phyloP scores from a whole-genome alignment of 2,797 vertebrate genomes.

The Chromobotia macracanthus region DNA sequence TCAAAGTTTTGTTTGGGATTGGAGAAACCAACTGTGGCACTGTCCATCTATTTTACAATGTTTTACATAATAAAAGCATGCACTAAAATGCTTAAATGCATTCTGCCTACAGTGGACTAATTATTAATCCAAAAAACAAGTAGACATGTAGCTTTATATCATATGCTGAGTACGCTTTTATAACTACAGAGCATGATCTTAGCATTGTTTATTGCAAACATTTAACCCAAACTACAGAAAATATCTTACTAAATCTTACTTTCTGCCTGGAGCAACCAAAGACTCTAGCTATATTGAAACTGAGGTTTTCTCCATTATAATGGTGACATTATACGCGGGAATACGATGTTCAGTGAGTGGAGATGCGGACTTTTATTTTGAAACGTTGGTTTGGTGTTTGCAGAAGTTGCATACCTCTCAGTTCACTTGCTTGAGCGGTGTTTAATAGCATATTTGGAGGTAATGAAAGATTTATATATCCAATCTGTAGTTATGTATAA shows the following conservation, averaged over 20 bases:
- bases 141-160: too few relatives aligned
- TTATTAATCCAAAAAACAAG: too few relatives aligned
- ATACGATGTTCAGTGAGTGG: not conserved
- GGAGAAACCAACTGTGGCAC: too few relatives aligned
- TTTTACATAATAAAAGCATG: too few relatives aligned
- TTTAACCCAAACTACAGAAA: too few relatives aligned
- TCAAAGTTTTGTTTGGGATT: too few relatives aligned
- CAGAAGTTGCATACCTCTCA: not conserved
- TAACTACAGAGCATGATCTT: too few relatives aligned
- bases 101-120: too few relatives aligned
- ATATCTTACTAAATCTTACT: not conserved
- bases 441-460: not conserved
- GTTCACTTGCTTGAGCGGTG: not conserved
- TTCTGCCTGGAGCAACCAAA: not conserved
- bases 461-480: not conserved
- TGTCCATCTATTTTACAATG: too few relatives aligned
- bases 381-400: not conserved
- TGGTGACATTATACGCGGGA: not conserved
- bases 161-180: too few relatives aligned
- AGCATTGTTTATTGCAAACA: too few relatives aligned
- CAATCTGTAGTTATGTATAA: not conserved
- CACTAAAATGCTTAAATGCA: too few relatives aligned
- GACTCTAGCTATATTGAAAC: not conserved
- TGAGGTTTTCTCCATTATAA: not conserved
- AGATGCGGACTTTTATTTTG: constrained; percentile 38